Percentiles rank a stretch among this genome's conserved stretches.
These are phyloP conservation scores for Apodemus agrarius DNA, from an alignment of 2,797 vertebrate species.

Conservation along the genomic window DNA sequence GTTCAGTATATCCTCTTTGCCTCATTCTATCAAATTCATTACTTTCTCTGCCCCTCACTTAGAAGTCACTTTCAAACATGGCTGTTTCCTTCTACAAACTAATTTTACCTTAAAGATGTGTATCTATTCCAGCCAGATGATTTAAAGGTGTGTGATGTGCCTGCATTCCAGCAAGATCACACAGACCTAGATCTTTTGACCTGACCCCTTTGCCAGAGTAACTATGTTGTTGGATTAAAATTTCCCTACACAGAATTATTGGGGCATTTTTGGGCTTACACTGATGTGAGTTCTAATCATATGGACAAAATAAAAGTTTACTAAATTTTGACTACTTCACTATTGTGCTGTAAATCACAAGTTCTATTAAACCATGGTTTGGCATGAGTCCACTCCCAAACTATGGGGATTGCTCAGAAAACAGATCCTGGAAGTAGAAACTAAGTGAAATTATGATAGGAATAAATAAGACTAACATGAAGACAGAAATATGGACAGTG, in stretches of 20 bases:
- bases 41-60: not conserved
- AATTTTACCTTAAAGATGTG: not conserved
- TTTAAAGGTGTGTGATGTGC: not conserved
- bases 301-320: conserved; percentile 21
- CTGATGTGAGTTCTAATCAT: not conserved
- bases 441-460: no score
- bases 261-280: not conserved
- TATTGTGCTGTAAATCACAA: conserved; percentile 15
- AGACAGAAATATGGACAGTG: not conserved
- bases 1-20: not conserved
- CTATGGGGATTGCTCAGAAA: not conserved
- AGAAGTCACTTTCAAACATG: not conserved
- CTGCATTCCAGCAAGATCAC: not conserved
- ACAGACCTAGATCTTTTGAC: not conserved
- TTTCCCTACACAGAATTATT: not conserved
- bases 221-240: not conserved
- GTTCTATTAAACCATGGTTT: not conserved
- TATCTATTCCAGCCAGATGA: not conserved
- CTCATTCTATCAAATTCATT: not conserved
- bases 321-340: not conserved
- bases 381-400: not conserved
- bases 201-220: not conserved
- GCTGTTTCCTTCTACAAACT: not conserved
- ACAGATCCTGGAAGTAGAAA: not conserved
- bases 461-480: not conserved